Base-by-base conservation (phyloP, 2,797 vertebrate genomes). In the Diceros bicornis region DNA sequence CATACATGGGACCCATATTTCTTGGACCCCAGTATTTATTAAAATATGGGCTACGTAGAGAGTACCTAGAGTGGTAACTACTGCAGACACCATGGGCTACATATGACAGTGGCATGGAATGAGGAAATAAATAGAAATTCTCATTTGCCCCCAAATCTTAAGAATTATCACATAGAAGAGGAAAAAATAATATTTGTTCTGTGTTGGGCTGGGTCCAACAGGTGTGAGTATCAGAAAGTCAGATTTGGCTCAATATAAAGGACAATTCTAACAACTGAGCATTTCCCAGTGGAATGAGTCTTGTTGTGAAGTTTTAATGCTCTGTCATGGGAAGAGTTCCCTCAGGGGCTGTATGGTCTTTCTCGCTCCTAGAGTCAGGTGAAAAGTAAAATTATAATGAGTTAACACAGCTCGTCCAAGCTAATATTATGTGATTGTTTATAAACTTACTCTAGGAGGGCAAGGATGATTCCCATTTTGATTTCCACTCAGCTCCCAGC, bases 371-470 rank as follows among this genome's bases (percentile, higher is more conserved):
- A 37, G 32, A 72, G 50, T 79, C 23, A 95, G 27, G 37, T 62
- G 72, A 74, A 96, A 86, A 79, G 57, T 74, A 34, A 95, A 95
- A 75, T 81, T 87, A 44, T 44, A 82, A 59, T 44, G 83, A 75
- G 20, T 78, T 82, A 68, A 34, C 55, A 41, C 66, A 47, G 14
- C 14, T 57, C 2, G 8, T 61, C 17, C 13, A 59, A 79, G 47
- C 27, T 68, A 74, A 74, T 72, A 74, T 59, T 64, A 55, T 69
- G 21, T 44, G 34, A 50, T 83, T 29, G 29, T 66, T 81, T 47
- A 50, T 71, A 81, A 81, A 41, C 27, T n/a, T 78, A 47, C 50
- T 83, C 13, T 14, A 78, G 21, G n/a, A 93, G 4, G 44, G 5
- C 16, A 88, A 37, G 34, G 21, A 62, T 64, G n/a, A 96, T 85